phyloP scores from a whole-genome alignment of 2,888 invertebrate genomes.

The Seira ritae region DNA sequence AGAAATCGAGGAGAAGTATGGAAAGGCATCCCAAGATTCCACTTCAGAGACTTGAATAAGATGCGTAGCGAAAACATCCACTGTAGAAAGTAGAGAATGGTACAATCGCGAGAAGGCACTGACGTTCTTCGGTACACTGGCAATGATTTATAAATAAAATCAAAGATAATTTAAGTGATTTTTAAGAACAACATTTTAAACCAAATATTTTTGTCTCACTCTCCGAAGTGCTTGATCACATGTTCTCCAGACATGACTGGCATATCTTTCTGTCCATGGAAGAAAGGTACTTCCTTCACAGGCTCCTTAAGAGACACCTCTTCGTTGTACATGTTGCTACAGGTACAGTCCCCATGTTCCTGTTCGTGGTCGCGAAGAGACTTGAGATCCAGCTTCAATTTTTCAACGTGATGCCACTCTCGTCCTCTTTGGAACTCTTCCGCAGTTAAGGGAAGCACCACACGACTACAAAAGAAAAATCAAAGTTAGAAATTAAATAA shows the following conservation, averaged over 20 bases:
- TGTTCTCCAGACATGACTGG: constrained; percentile 4
- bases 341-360: no score
- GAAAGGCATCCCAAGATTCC: constrained; percentile 38
- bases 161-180: no score
- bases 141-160: no score
- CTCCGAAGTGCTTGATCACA: constrained; percentile 29
- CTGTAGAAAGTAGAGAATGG: background rate
- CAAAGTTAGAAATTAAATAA: background rate
- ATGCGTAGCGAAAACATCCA: background rate
- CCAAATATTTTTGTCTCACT: background rate
- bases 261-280: background rate
- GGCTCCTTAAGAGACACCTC: background rate
- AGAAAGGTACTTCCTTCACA: background rate
- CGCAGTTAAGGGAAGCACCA: constrained; percentile 23
- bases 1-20: constrained; percentile 23
- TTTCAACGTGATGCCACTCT: constrained; percentile 27
- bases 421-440: constrained; percentile 33
- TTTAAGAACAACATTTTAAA: no score
- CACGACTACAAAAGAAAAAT: constrained; percentile 30
- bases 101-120: background rate
- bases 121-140: no score
- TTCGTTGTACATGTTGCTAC: constrained; percentile 1
- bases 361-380: background rate
- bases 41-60: constrained; percentile 14
- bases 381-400: background rate